phyloP scores from a whole-genome alignment of 2,888 invertebrate species.

The Oegoconia quadripuncta region DNA sequence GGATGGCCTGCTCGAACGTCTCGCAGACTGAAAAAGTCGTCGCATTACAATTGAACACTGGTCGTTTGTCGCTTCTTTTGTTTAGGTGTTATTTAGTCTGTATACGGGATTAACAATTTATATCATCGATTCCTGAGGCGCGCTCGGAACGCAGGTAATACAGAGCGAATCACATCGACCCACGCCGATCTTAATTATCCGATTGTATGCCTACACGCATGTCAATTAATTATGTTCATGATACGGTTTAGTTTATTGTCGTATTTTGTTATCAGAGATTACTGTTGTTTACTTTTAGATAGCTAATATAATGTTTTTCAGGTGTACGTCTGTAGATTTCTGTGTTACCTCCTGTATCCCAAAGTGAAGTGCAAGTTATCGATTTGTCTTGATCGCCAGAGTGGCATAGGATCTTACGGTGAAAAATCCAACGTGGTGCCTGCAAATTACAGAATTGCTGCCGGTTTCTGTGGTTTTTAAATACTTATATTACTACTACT shows the following conservation, averaged over 20 bases:
- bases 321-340: too few species aligned
- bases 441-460: too few species aligned
- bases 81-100: conserved; percentile 16
- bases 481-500: too few species aligned
- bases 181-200: conserved; percentile 54
- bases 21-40: conserved; percentile 2
- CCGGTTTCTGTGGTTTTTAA: too few species aligned
- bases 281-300: neutral
- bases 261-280: conserved; percentile 4
- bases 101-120: conserved; percentile 34
- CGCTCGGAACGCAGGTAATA: conserved; percentile 18
- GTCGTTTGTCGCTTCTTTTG: neutral
- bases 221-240: conserved; percentile 33
- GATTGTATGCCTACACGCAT: conserved; percentile 49
- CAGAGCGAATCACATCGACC: conserved; percentile 38
- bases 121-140: conserved; percentile 30
- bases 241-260: conserved; percentile 8
- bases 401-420: too few species aligned
- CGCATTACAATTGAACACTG: neutral
- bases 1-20: conserved; percentile 17
- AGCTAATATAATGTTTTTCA: neutral
- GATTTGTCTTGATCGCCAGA: too few species aligned
- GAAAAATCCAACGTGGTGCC: too few species aligned
- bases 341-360: too few species aligned
- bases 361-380: too few species aligned